A percentile compares a stretch with the other conserved stretches of the same genome.
phyloP scores from a whole-genome alignment of 1,140 invertebrate genomes.

The Mactra quadrangularis region DNA sequence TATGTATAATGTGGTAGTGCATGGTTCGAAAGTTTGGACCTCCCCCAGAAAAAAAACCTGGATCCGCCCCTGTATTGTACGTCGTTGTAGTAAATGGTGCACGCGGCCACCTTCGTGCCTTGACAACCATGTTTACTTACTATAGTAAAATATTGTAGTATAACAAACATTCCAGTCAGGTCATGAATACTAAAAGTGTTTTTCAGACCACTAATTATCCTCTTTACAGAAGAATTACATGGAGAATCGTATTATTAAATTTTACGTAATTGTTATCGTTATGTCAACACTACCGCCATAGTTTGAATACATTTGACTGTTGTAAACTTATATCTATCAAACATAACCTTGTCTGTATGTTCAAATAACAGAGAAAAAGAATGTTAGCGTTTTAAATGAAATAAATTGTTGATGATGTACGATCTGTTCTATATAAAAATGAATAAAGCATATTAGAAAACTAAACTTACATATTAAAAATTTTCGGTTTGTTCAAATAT shows the following conservation, averaged over 20 bases:
- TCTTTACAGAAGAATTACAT: not conserved
- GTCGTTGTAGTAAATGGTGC: not conserved
- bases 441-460: conserved; percentile 33
- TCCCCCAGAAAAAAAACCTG: too few species aligned
- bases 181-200: not conserved
- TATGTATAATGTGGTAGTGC: too few species aligned
- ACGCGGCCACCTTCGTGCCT: conserved; percentile 13
- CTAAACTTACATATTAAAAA: not conserved
- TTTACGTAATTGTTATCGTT: conserved; percentile 20
- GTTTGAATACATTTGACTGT: not conserved
- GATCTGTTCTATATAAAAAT: conserved; percentile 37
- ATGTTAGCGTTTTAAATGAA: conserved; percentile 58
- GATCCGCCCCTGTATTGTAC: too few species aligned
- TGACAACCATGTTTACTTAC: not conserved
- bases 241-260: conserved; percentile 5
- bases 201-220: not conserved
- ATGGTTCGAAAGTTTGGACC: too few species aligned
- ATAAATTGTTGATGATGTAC: conserved; percentile 52
- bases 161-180: not conserved
- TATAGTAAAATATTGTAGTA: conserved; percentile 8
- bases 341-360: conserved; percentile 38
- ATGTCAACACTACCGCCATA: not conserved
- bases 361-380: conserved; percentile 38
- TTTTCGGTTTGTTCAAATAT: conserved; percentile 18
- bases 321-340: conserved; percentile 5